Evolutionary conservation across 2,888 invertebrate genomes (phyloP).

Genomic region (Euplexia lucipara): DNA sequence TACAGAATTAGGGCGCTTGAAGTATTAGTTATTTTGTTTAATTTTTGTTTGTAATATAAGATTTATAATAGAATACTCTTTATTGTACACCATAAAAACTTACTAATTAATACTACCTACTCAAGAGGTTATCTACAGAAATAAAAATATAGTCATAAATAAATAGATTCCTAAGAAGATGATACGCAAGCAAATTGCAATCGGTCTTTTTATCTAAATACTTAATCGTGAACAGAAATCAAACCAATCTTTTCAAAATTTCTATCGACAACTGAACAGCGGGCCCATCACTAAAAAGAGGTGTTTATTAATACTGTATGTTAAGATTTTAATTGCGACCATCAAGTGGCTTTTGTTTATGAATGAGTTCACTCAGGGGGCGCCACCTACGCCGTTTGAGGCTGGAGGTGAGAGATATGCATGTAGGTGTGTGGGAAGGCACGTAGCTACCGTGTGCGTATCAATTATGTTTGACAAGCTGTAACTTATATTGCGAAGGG

Average conservation of each 20-base stretch:
- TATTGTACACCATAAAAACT: too few species aligned
- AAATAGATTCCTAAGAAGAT: too few species aligned
- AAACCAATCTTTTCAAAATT: background rate
- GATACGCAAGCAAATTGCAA: too few species aligned
- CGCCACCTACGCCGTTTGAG: conserved; percentile 21
- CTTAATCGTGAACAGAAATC: too few species aligned
- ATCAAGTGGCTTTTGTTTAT: conserved; percentile 84
- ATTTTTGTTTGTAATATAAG: too few species aligned
- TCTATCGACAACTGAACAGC: conserved; percentile 23
- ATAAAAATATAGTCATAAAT: too few species aligned
- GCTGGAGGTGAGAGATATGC: conserved; percentile 38
- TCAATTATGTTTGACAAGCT: conserved; percentile 58
- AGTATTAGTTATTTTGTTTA: too few species aligned
- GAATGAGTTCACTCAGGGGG: conserved; percentile 50
- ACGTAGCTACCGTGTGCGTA: conserved; percentile 22
- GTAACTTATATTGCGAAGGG: conserved; percentile 46
- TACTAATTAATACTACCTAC: too few species aligned
- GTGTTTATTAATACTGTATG: conserved; percentile 86
- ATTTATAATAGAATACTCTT: too few species aligned
- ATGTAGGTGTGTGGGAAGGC: background rate
- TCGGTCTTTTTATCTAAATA: too few species aligned
- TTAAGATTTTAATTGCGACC: conserved; percentile 90
- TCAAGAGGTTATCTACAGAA: too few species aligned
- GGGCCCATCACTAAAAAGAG: conserved; percentile 71
- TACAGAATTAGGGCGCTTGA: too few species aligned